phyloP scores from a whole-genome alignment of 2,113 vertebrate species.

The Halichoeres trimaculatus region DNA sequence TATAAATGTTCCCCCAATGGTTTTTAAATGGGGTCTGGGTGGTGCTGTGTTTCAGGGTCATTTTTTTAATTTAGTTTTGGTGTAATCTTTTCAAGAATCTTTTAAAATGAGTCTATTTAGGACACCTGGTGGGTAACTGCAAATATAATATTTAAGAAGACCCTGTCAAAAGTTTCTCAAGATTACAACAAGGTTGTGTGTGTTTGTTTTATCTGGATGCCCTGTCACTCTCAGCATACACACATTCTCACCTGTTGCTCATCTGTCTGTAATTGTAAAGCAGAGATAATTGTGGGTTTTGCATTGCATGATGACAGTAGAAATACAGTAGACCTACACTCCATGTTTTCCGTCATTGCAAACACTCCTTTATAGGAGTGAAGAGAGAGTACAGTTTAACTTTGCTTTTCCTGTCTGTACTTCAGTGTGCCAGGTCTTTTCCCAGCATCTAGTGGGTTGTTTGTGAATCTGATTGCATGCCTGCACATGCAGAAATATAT shows the following conservation, averaged over 20 bases:
- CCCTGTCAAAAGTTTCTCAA: neutral
- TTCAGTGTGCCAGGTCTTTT: neutral
- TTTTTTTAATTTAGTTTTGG: too few species aligned
- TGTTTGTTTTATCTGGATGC: slow-evolving; percentile 4
- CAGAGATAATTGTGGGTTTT: slow-evolving; percentile 25
- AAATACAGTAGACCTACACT: slow-evolving; percentile 6
- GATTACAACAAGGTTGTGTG: neutral
- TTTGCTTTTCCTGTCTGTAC: neutral
- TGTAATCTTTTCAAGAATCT: too few species aligned
- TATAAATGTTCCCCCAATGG: too few species aligned
- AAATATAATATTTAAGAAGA: neutral
- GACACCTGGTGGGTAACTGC: too few species aligned
- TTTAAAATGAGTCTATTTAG: too few species aligned
- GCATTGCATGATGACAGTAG: slow-evolving; percentile 24
- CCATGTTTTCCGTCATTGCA: slow-evolving; percentile 16
- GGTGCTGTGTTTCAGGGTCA: too few species aligned
- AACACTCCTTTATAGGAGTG: slow-evolving; percentile 6
- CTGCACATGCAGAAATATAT: neutral
- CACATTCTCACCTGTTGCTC: slow-evolving; percentile 37
- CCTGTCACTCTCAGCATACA: slow-evolving; percentile 1
- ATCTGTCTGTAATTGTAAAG: slow-evolving; percentile 36
- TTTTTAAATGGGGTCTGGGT: too few species aligned
- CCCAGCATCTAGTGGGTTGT: neutral
- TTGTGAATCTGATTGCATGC: neutral
- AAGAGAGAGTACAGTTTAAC: slow-evolving; percentile 22